Evolutionary conservation across 2,797 vertebrate species (phyloP), one percentile per base, ranked within the genome.

Genomic region (Hippoglossus hippoglossus): DNA sequence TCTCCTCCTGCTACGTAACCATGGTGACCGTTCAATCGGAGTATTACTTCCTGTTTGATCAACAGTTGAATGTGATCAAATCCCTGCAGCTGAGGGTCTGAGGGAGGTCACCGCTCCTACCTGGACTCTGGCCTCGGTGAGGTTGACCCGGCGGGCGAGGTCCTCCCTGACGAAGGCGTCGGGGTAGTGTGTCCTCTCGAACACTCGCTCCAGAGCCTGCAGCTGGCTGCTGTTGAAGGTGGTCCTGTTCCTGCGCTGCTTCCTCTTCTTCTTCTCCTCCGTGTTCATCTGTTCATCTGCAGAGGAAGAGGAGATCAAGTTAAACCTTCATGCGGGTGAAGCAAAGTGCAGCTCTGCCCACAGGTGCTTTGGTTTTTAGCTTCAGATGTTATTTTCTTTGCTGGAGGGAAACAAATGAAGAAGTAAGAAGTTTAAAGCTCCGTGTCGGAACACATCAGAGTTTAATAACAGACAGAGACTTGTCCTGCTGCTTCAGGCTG

Each of bases 151-250:
- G 81, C 98, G 97, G 39, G 98, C 98, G 11, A 99, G 96, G 87
- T 99, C 98, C 84, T 99, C 98, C 18, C 98, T 86, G 81, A 99
- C 98, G 25, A 99, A 99, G 76, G 98, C 98, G 61, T 99, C 98
- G 0, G 98, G 98, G 90, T 99, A 99, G 91, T 99, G 98, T 61
- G 98, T 99, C 87, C 98, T 91, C 93, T 99, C 98, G 26, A 99
- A 99, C 49, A 99, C 98, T 4, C 98, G 91, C 94, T 99, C 98
- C 86, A 99, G 89, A 0, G 98, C 98, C 94, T 99, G 97, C 19
- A 99, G 95, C 91, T 99, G 98, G 88, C 97, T 98, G 94, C 98
- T 99, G 91, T 99, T 99, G 90, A 99, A 99, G 51, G 98, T 99
- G 71, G 98, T 99, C 75, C 98, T 89, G 93, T 99, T 99, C 83